Evolutionary conservation across 2,797 vertebrate species (phyloP).

Genomic region (Neosilurus hyrtlii): DNA sequence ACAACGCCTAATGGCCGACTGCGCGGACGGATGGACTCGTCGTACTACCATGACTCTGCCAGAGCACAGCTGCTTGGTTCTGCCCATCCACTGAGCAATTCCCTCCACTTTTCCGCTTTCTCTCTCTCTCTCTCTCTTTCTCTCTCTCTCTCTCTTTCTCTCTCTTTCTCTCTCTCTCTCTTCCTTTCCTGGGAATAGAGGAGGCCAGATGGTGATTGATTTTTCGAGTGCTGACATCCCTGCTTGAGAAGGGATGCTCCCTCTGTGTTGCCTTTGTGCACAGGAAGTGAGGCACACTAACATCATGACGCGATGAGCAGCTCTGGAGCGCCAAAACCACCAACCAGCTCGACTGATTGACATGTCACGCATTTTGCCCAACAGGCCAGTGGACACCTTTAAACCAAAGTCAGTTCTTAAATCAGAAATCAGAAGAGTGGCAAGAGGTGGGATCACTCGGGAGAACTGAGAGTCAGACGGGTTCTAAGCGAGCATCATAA

Average conservation of each 20-base stretch:
- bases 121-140: conserved; percentile 73
- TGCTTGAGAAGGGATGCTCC: conserved; percentile 88
- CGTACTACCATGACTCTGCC: conserved; percentile 48
- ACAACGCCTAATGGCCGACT: conserved; percentile 65
- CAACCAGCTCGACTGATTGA: conserved; percentile 92
- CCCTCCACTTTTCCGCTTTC: conserved; percentile 66
- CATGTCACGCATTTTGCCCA: conserved; percentile 71
- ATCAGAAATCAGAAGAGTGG: conserved; percentile 29
- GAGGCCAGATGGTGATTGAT: conserved; percentile 99
- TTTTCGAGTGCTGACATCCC: conserved; percentile 99
- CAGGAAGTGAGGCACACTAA: conserved; percentile 97
- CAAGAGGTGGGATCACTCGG: not conserved
- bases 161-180: conserved; percentile 73
- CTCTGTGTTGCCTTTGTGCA: conserved; percentile 87
- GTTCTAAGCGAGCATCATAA: conserved; percentile 9
- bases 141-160: conserved; percentile 69
- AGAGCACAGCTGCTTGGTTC: conserved; percentile 31
- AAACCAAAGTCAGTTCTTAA: conserved; percentile 34
- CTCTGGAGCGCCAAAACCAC: conserved; percentile 76
- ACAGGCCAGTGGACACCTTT: conserved; percentile 36
- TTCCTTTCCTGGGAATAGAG: conserved; percentile 77
- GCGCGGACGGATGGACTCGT: conserved; percentile 37
- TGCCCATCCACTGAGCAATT: conserved; percentile 72
- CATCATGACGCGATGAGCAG: conserved; percentile 91
- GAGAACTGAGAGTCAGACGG: conserved; percentile 11